These are phyloP conservation scores for Mylabris sibirica DNA, from an alignment of 2,888 invertebrate species.

Conservation along the genomic window DNA sequence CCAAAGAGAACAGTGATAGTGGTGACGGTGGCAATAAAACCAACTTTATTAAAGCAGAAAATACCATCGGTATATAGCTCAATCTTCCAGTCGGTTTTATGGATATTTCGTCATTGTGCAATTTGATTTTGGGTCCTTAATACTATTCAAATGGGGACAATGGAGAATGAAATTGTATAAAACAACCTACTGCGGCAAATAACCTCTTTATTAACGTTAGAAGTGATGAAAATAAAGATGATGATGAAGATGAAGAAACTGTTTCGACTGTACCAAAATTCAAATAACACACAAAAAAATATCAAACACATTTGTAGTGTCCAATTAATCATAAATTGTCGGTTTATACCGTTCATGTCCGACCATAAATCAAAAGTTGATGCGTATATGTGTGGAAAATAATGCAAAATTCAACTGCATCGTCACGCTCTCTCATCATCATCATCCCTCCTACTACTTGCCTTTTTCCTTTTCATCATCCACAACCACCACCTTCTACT, in stretches of 20 bases:
- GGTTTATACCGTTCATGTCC: background rate
- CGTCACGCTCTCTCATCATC: slow-evolving; percentile 2
- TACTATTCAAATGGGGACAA: background rate
- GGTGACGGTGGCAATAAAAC: background rate
- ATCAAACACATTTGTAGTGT: background rate
- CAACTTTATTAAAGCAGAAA: slow-evolving; percentile 12
- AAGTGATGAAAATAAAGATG: background rate
- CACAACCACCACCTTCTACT: background rate
- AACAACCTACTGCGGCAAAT: background rate
- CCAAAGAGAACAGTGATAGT: background rate
- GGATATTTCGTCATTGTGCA: slow-evolving; percentile 1
- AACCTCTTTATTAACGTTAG: background rate
- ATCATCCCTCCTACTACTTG: background rate
- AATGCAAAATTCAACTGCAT: slow-evolving; percentile 18
- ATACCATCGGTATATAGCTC: slow-evolving; percentile 2
- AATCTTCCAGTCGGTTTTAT: slow-evolving; percentile 1
- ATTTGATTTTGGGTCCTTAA: background rate
- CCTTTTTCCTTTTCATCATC: background rate
- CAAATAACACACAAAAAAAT: background rate
- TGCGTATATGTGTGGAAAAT: slow-evolving; percentile 11
- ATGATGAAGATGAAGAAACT: background rate
- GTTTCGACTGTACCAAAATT: background rate
- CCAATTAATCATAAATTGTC: slow-evolving; percentile 3
- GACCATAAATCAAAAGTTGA: slow-evolving; percentile 11
- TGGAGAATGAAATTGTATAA: background rate